A percentile compares a stretch with the other conserved stretches of the same genome.
phyloP scores from a whole-genome alignment of 2,888 invertebrate genomes.

The Heliconius ethilla region DNA sequence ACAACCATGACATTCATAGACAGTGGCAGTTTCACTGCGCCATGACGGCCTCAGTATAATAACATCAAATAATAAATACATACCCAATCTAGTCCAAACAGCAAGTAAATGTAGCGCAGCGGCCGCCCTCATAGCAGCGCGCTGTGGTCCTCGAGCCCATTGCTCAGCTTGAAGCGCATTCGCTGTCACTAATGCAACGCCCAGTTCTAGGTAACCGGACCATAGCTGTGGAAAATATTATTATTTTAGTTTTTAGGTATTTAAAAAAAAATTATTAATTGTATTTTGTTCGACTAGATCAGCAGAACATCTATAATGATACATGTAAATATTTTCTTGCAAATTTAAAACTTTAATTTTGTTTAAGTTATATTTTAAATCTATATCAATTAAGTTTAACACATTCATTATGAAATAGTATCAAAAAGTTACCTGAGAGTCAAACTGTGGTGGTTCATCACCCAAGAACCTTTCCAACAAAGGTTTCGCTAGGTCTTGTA shows the following conservation, averaged over 20 bases:
- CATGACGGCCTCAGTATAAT: background rate
- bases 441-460: conserved; percentile 86
- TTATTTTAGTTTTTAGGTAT: background rate
- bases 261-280: background rate
- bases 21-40: background rate
- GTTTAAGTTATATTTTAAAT: too few relatives aligned
- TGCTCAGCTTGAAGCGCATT: conserved; percentile 69
- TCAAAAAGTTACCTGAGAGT: conserved; percentile 83
- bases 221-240: conserved; percentile 67
- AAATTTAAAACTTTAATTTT: too few relatives aligned
- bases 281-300: too few relatives aligned
- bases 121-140: conserved; percentile 91
- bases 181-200: conserved; percentile 73
- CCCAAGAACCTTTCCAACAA: conserved; percentile 91
- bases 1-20: background rate
- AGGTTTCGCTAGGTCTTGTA: conserved; percentile 94
- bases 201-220: conserved; percentile 78
- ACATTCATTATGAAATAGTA: too few relatives aligned
- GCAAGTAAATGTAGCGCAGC: conserved; percentile 96
- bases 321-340: too few relatives aligned
- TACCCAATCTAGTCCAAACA: conserved; percentile 94
- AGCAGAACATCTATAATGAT: too few relatives aligned
- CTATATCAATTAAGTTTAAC: too few relatives aligned
- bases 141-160: conserved; percentile 73
- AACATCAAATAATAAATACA: conserved; percentile 33